A percentile compares a stretch with the other conserved stretches of the same genome.
phyloP scores from a whole-genome alignment of 1,140 invertebrate genomes.

The Coenobita brevimanus region DNA sequence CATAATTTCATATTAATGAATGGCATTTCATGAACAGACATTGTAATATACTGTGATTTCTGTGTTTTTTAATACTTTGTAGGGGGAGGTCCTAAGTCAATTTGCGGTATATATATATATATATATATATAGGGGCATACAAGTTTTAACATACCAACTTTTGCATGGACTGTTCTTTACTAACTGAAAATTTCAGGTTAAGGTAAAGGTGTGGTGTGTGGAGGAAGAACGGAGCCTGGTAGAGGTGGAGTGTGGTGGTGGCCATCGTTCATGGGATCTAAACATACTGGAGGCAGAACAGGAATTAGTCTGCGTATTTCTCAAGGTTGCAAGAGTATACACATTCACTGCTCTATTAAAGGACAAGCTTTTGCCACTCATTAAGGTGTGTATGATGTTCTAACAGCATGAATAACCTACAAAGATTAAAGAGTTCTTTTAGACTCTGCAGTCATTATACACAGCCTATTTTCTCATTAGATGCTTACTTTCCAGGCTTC shows the following conservation, averaged over 20 bases:
- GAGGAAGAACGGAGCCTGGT: constrained; percentile 30
- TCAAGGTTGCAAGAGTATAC: constrained; percentile 35
- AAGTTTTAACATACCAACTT: too few relatives aligned
- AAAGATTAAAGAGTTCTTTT: not conserved
- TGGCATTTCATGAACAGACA: too few relatives aligned
- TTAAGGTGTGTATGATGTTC: constrained; percentile 19
- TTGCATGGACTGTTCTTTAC: too few relatives aligned
- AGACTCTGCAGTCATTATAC: too few relatives aligned
- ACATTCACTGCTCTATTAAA: constrained; percentile 23
- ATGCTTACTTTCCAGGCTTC: constrained; percentile 35
- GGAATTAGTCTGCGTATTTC: constrained; percentile 25
- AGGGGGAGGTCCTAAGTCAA: too few relatives aligned
- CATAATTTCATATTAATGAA: too few relatives aligned
- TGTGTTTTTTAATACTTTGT: too few relatives aligned
- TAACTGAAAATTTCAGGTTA: constrained; percentile 14
- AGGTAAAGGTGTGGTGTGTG: constrained; percentile 41
- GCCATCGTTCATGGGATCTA: constrained; percentile 51
- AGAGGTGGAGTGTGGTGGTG: constrained; percentile 53
- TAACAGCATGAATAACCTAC: not conserved
- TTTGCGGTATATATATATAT: too few relatives aligned
- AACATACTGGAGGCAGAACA: not conserved
- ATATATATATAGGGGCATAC: too few relatives aligned
- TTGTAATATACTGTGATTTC: too few relatives aligned
- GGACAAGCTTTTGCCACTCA: constrained; percentile 37
- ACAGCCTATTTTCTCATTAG: too few relatives aligned